Evolutionary conservation across 2,113 vertebrate genomes (phyloP), one percentile per base, ranked within the genome.

Genomic region (Oryzias javanicus): DNA sequence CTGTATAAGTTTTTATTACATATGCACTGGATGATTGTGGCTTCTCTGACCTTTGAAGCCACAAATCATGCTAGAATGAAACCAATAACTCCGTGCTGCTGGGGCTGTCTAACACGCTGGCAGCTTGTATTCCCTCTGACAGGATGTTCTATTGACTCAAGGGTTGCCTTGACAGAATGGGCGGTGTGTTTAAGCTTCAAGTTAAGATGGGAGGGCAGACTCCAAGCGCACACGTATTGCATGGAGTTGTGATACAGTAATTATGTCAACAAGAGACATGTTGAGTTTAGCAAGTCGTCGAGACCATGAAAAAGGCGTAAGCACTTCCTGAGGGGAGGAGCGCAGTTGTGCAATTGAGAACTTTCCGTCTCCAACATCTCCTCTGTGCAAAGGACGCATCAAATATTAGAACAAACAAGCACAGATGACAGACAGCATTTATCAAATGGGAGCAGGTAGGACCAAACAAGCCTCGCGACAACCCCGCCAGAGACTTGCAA

Each of bases 81-180:
- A 61, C 70, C 54, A 55, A 48, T 70, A 65, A 71, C 57, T 67
- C 16, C 60, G 61, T 70, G 72, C 74, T 62, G 45, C 44, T 47
- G 72, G 71, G 52, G 65, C 57, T 58, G 56, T 55, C 60, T 80
- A 74, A 80, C 81, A 65, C 67, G 49, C 83, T 82, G 81, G 67
- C 81, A 79, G 85, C 58, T 60, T 42, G 70, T 72, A 61, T 70
- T 81, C 78, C 67, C 57, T 47, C 80, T 81, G 83, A 89, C 79
- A 83, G 77, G 81, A 82, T 80, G 75, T 72, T 85, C 69, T 82
- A 83, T 80, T 80, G 83, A 89, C 79, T 83, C 68, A 74, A 59
- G 64, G 60, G 59, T 81, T 74, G 78, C 49, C 66, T 80, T 84
- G 82, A 86, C 83, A 85, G 80, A 72, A 85, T 80, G 67, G 82